Evolutionary conservation across 2,797 vertebrate species (phyloP).

Genomic region (Morus bassanus): DNA sequence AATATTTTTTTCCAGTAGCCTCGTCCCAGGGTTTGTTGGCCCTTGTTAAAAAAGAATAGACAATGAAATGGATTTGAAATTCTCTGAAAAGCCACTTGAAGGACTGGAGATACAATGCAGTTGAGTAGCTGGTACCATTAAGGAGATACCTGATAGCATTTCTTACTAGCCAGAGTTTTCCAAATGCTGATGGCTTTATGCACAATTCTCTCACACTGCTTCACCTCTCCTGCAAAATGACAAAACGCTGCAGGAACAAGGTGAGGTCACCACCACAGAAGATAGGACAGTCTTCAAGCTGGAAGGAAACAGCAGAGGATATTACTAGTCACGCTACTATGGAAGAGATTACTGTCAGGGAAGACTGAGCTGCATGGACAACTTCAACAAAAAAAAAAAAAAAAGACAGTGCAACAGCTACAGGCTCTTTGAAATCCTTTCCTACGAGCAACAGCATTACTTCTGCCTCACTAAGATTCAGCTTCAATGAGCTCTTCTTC

Average conservation of each 20-base stretch:
- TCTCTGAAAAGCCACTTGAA: neutral
- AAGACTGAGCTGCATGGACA: conserved; percentile 28
- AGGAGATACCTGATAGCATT: neutral
- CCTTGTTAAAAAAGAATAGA: neutral
- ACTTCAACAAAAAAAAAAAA: neutral
- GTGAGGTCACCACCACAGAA: neutral
- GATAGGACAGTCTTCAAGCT: neutral
- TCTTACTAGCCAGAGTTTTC: neutral
- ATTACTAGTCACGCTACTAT: neutral
- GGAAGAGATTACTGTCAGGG: conserved; percentile 17
- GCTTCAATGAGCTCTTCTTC: neutral
- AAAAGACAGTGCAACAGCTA: neutral
- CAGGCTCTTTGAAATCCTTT: neutral
- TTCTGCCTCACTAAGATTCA: neutral
- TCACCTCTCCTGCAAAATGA: neutral
- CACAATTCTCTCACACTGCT: neutral
- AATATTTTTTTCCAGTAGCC: neutral
- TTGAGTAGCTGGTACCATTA: neutral
- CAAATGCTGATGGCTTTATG: neutral
- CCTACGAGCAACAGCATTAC: neutral
- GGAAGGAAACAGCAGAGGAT: neutral
- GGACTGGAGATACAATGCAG: no score
- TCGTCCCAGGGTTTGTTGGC: neutral
- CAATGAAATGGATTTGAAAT: neutral
- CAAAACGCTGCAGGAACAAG: neutral